These are phyloP conservation scores for Torymus tubicola DNA, from an alignment of 2,888 invertebrate species.

Conservation along the genomic window DNA sequence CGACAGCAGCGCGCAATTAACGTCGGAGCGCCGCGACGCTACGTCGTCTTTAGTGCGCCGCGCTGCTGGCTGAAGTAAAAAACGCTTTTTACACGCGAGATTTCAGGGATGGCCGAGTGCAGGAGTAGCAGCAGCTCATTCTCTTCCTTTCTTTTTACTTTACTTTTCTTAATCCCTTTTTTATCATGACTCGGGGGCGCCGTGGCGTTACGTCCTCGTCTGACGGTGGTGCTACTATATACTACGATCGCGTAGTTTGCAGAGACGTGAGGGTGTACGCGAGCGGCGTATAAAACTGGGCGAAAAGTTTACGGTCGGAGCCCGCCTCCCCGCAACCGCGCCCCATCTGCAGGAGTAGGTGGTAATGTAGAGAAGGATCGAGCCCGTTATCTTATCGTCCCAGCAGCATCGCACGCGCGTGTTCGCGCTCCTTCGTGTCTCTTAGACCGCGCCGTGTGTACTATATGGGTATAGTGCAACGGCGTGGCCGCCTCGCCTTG, in stretches of 20 bases:
- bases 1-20: constrained; percentile 43
- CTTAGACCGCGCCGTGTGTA: neutral
- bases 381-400: constrained; percentile 68
- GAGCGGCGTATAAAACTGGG: constrained; percentile 53
- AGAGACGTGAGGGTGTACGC: constrained; percentile 47
- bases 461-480: neutral
- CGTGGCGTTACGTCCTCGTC: constrained; percentile 20
- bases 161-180: constrained; percentile 55
- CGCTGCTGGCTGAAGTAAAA: constrained; percentile 19
- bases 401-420: constrained; percentile 53
- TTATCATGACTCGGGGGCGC: constrained; percentile 45
- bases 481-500: neutral
- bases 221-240: neutral
- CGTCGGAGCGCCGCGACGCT: constrained; percentile 20
- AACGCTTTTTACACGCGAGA: constrained; percentile 51
- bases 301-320: constrained; percentile 55
- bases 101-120: constrained; percentile 42
- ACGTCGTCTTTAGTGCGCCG: constrained; percentile 23
- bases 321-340: constrained; percentile 45
- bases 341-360: constrained; percentile 61
- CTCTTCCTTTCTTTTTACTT: constrained; percentile 24
- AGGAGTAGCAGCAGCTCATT: neutral
- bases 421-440: constrained; percentile 24
- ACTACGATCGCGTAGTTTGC: neutral
- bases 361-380: constrained; percentile 63